Base-by-base conservation (phyloP, 2,797 vertebrate genomes). In the Crocodylus rhombifer region DNA sequence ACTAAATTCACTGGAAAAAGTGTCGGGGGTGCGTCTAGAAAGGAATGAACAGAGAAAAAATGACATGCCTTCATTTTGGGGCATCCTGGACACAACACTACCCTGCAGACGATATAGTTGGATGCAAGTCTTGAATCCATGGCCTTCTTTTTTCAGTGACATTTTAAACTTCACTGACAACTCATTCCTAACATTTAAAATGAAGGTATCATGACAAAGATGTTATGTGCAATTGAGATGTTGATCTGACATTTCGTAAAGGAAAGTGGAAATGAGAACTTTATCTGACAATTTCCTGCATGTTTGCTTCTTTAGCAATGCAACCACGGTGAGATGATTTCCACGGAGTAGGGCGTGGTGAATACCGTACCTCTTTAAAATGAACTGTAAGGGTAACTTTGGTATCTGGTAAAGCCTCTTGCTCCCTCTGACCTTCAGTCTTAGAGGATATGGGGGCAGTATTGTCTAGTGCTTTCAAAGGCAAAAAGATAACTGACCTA, bases 161-260 rank as follows among this genome's bases (percentile, higher is more conserved):
- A 80, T 56, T 79, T 60, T 14, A 75, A 33, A 23, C 33, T 23
- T 51, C 61, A 80, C 23, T 23, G 56, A 42, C 5, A 18, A 79
- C 28, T 6, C 23, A 55, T 1, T 56, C 33, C 56, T 28, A 51
- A 21, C n/a, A 58, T 26, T 5, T 15, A 21, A 62, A 73, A 13
- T 14, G 4, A 73, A 73, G 57, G 28, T 28, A 16, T 13, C 8
- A 2, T 2, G 5, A 51, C 21, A 73, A 56, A 20, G 15, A 17
- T 1, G 1, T 5, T 10, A 2, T 6, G 8, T 1, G 2, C 4
- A 0, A n/a, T 23, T 6, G 20, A 20, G 30, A 33, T n/a, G 18
- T 18, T 33, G 56, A 77, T 18, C 23, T 69, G 67, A 57, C 4
- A 3, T n/a, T 20, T 77, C 60, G 21, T 15, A 77, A 61, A 77